Base-by-base conservation (phyloP, 2,113 vertebrate genomes). In the Salvelinus namaycush region DNA sequence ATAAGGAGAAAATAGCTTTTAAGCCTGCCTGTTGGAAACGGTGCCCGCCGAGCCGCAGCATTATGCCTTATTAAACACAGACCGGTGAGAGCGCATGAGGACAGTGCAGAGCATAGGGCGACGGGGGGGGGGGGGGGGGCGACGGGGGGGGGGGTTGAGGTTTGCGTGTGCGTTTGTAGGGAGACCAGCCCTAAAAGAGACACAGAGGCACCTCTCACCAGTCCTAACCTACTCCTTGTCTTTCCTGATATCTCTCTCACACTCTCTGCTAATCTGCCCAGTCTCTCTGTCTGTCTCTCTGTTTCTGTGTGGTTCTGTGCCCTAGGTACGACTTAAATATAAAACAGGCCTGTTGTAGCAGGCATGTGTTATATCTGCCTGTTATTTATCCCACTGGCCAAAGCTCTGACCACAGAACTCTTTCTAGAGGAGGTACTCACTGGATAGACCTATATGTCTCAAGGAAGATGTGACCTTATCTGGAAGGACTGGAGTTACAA, bases 1-100 rank as follows among this genome's bases (percentile, higher is more conserved):
- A 95, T 94, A 93, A 94, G 94, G 93, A 94, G 93, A 93, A 93
- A 95, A 94, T 94, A 90, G 90, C 94, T 96, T 96, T 95, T 92
- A 95, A 95, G 93, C 93, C 90, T 90, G 94, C 92, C 94, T 88
- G 89, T 93, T 94, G 95, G 94, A 96, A 95, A 94, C 93, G 90
- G 92, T 89, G 92, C 91, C 92, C 93, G 92, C 93, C 93, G 94
- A 95, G 91, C 91, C 92, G 92, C 92, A 88, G 89, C 85, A 94
- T 93, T 94, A 95, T 94, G 93, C 92, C 91, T 95, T 95, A 95
- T 96, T 96, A 54, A 95, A 95, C 91, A 92, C 95, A 93, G 87
- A 87, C 76, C 67, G 20, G 29, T 39, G 48, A 24, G 76, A 64
- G 59, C 69, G 31, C 51, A 62, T 66, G 51, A 49, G 51, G 54